Percentiles rank a stretch among this genome's conserved stretches.
phyloP scores from a whole-genome alignment of 2,797 vertebrate species.

The Lycodopsis pacificus region DNA sequence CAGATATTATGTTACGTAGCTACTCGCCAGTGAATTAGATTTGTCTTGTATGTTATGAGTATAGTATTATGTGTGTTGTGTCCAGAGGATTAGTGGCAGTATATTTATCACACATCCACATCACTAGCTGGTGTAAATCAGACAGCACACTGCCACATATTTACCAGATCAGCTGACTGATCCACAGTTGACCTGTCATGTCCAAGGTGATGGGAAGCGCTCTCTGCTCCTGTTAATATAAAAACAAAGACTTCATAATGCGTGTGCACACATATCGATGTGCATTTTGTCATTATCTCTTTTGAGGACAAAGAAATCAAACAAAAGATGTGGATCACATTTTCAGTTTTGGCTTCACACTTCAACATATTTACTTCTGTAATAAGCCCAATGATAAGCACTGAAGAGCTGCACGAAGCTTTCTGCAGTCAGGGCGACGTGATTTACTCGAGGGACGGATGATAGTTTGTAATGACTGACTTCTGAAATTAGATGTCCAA shows the following conservation, averaged over 20 bases:
- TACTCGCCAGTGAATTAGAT: background rate
- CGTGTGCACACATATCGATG: background rate
- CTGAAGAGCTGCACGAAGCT: too few species aligned
- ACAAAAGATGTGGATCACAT: too few species aligned
- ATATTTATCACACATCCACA: background rate
- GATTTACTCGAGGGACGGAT: too few species aligned
- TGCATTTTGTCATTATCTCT: too few species aligned
- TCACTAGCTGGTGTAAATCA: background rate
- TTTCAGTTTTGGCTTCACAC: too few species aligned
- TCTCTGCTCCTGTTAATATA: conserved; percentile 9
- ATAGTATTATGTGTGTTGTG: too few species aligned
- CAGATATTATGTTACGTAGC: background rate
- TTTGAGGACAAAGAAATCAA: too few species aligned
- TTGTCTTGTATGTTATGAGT: background rate
- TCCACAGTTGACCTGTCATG: background rate
- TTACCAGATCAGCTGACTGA: conserved; percentile 22
- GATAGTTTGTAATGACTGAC: too few species aligned
- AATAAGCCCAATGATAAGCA: too few species aligned
- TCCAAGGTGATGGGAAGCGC: background rate
- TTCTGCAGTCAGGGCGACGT: too few species aligned
- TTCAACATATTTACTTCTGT: too few species aligned
- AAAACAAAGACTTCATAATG: background rate
- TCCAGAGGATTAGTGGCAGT: background rate
- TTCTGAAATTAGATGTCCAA: too few species aligned
- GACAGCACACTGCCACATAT: background rate